These are phyloP conservation scores for Apis mellifera DNA, from an alignment of 1,140 invertebrate species.

Conservation along the genomic window DNA sequence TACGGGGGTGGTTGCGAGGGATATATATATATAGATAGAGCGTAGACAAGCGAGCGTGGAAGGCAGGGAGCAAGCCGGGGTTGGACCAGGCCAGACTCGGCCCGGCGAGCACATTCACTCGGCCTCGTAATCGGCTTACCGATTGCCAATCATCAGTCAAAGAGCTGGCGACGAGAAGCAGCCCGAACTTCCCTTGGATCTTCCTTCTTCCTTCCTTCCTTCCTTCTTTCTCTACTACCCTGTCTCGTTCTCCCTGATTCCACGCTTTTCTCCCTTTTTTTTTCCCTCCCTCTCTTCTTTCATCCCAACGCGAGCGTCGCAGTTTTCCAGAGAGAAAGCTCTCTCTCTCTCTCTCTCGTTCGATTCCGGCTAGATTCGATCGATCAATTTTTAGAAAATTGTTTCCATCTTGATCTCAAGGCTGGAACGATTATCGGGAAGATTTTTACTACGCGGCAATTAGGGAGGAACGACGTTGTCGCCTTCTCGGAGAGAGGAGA, in stretches of 20 bases:
- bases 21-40: constrained; percentile 48
- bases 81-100: constrained; percentile 62
- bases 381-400: constrained; percentile 16
- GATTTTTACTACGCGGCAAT: neutral
- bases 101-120: constrained; percentile 67
- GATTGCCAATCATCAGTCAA: constrained; percentile 73
- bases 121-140: constrained; percentile 71
- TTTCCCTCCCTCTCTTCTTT: neutral
- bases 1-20: constrained; percentile 44
- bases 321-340: neutral
- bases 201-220: neutral
- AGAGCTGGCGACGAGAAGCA: constrained; percentile 55
- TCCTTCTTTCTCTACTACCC: neutral
- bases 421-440: too few relatives aligned
- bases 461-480: constrained; percentile 23
- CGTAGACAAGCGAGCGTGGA: constrained; percentile 24
- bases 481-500: neutral
- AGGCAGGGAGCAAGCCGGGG: constrained; percentile 47
- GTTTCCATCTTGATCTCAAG: neutral
- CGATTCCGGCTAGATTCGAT: neutral
- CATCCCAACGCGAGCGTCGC: neutral
- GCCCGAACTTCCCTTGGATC: constrained; percentile 51
- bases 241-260: constrained; percentile 19
- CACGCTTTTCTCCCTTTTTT: neutral
- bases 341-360: neutral